Conservation (phyloP, 2,888 invertebrate genomes). For the Caenorhabditis doughertyi region DNA sequence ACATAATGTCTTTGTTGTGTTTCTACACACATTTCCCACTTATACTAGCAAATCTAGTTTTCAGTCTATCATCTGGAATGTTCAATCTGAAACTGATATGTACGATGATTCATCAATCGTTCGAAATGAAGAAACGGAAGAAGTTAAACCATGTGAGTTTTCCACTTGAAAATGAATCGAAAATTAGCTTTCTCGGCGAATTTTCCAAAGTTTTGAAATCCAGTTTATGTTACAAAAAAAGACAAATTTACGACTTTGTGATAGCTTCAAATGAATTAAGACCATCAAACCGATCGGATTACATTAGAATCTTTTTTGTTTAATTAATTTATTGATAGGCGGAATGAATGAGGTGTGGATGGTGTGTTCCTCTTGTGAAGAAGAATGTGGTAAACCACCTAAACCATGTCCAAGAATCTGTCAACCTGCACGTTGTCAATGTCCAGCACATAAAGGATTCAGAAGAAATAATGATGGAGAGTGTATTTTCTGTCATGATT, state of each 20-base stretch:
- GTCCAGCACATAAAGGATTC: constrained; percentile 72
- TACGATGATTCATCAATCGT: constrained; percentile 56
- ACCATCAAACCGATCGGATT: not conserved
- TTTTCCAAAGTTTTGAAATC: too few species aligned
- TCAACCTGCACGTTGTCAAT: constrained; percentile 71
- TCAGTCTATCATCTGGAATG: constrained; percentile 46
- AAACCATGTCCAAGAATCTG: constrained; percentile 65
- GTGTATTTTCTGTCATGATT: constrained; percentile 60
- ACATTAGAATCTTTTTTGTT: not conserved
- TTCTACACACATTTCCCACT: not conserved
- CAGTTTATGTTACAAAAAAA: too few species aligned
- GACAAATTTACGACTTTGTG: too few species aligned
- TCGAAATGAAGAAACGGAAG: constrained; percentile 39
- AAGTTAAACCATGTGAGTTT: constrained; percentile 48
- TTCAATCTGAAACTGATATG: constrained; percentile 51
- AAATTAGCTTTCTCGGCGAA: too few species aligned
- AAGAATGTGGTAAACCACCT: constrained; percentile 61
- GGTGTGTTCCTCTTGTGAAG: constrained; percentile 70
- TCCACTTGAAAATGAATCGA: too few species aligned
- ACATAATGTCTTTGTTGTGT: not conserved
- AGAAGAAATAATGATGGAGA: constrained; percentile 55
- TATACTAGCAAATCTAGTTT: constrained; percentile 24
- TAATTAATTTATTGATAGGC: constrained; percentile 39
- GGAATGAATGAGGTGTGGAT: constrained; percentile 70
- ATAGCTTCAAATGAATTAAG: not conserved